Percentiles rank a stretch among this genome's conserved stretches.
These are phyloP conservation scores for Tautogolabrus adspersus DNA, from an alignment of 2,113 vertebrate species.

Conservation along the genomic window DNA sequence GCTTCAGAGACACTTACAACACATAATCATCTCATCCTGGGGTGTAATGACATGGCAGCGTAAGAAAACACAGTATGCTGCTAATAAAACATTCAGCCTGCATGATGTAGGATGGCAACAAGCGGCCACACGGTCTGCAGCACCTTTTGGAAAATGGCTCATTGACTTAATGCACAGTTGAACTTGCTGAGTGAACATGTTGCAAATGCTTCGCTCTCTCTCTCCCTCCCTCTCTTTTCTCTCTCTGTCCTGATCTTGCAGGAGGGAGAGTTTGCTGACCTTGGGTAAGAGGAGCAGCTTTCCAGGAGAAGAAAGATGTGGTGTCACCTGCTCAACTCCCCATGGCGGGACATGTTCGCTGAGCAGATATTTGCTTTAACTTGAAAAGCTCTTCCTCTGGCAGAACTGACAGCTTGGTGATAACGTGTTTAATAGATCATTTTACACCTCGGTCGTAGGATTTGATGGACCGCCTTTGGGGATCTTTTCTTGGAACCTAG, in stretches of 20 bases:
- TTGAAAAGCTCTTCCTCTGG: constrained; percentile 62
- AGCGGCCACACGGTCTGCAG: constrained; percentile 27
- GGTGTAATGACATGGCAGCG: constrained; percentile 61
- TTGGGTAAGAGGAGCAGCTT: constrained; percentile 45
- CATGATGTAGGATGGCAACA: constrained; percentile 54
- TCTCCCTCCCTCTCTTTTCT: constrained; percentile 53
- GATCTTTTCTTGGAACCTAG: constrained; percentile 67
- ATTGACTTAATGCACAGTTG: constrained; percentile 62
- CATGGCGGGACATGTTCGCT: constrained; percentile 62
- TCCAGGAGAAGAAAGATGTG: constrained; percentile 71
- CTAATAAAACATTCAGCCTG: constrained; percentile 66
- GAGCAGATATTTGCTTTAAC: constrained; percentile 72
- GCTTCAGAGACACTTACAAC: constrained; percentile 45
- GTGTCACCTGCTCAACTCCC: constrained; percentile 56
- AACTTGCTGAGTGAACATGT: constrained; percentile 68
- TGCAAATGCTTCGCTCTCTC: constrained; percentile 70
- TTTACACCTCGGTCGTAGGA: constrained; percentile 63
- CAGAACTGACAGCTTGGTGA: constrained; percentile 56
- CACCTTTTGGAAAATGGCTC: constrained; percentile 46
- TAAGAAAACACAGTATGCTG: constrained; percentile 50
- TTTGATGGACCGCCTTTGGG: constrained; percentile 72
- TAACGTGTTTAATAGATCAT: constrained; percentile 49
- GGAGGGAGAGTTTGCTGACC: constrained; percentile 71
- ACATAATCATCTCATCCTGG: constrained; percentile 57
- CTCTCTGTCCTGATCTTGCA: constrained; percentile 67